Evolutionary conservation across 2,113 vertebrate genomes (phyloP), one percentile per base, ranked within the genome.

Genomic region (Cheilinus undulatus): DNA sequence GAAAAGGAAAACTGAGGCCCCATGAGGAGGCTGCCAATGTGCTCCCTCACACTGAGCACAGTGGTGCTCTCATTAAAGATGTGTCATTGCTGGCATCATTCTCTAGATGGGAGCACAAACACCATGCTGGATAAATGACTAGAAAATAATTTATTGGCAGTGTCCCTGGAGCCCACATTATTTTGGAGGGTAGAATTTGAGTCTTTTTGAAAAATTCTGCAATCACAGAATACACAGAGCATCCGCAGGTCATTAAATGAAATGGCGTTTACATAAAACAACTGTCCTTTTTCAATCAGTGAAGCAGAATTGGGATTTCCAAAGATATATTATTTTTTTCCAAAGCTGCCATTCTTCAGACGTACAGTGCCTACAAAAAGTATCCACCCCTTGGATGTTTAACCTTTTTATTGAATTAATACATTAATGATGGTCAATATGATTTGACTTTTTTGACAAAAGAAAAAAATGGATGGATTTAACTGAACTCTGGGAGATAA

Each of bases 11-110:
- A 1, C 27, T 7, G 51, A 27, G 26, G 45, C 59, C 65, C 60
- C 73, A 38, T 60, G 67, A 73, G 71, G 60, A 78, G 67, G 26
- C 30, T 66, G 58, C 45, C 51, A 77, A 54, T 42, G 43, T 64
- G 46, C 51, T 68, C 70, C 63, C 73, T 52, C 71, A 70, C 78
- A 78, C 69, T 50, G 58, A 57, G 63, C 54, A 63, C 74, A 77
- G 23, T 54, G 64, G 23, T 54, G 64, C 61, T 78, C 72, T 78
- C 59, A 71, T 82, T 73, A 79, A 76, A 61, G 54, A 69, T 52
- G 72, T 77, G 69, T 76, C 54, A 23, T 70, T 43, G 57, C 50
- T 70, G 69, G 56, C 54, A 63, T 69, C 38, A 43, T 43, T 61
- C 45, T 69, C 52, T 65, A 48, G 63, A 71, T 42, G 32, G 57